Conservation (phyloP, 1,140 invertebrate genomes). For the Drosophila leontia region DNA sequence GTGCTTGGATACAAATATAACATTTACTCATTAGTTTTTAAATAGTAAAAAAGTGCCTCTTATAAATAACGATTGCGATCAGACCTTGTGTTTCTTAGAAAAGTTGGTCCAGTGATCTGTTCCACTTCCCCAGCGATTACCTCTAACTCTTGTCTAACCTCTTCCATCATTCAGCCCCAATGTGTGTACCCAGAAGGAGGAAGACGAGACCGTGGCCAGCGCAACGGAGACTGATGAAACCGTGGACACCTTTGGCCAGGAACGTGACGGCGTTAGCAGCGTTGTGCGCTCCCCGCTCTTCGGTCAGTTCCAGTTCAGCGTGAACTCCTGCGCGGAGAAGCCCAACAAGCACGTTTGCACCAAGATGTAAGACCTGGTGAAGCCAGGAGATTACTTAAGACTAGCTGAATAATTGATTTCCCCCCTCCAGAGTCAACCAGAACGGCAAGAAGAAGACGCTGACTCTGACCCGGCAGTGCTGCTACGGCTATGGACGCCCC, state of each 20-base stretch:
- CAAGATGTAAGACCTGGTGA: constrained; percentile 85
- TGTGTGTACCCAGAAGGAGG: constrained; percentile 79
- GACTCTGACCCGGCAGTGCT: constrained; percentile 87
- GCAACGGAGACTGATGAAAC: constrained; percentile 70
- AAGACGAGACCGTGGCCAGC: constrained; percentile 55
- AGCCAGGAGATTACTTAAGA: background rate
- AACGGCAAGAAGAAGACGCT: constrained; percentile 87
- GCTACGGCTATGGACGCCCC: constrained; percentile 86
- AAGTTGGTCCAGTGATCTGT: background rate
- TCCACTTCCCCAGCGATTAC: constrained; percentile 1
- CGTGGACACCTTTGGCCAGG: constrained; percentile 79
- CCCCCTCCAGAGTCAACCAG: constrained; percentile 85
- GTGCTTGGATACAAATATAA: constrained; percentile 6
- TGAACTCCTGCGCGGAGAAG: constrained; percentile 86
- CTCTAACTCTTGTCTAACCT: background rate
- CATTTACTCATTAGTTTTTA: background rate
- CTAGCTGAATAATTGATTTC: constrained; percentile 2
- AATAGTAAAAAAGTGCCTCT: background rate
- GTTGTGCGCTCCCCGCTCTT: constrained; percentile 79
- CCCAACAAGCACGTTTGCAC: constrained; percentile 87
- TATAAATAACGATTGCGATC: background rate
- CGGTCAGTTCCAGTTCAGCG: constrained; percentile 85
- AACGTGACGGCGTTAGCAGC: constrained; percentile 64
- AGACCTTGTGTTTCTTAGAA: too few relatives aligned
- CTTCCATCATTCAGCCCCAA: constrained; percentile 58